These are phyloP conservation scores for Pachymerium ferrugineum DNA, from an alignment of 2,888 invertebrate species.

Conservation along the genomic window DNA sequence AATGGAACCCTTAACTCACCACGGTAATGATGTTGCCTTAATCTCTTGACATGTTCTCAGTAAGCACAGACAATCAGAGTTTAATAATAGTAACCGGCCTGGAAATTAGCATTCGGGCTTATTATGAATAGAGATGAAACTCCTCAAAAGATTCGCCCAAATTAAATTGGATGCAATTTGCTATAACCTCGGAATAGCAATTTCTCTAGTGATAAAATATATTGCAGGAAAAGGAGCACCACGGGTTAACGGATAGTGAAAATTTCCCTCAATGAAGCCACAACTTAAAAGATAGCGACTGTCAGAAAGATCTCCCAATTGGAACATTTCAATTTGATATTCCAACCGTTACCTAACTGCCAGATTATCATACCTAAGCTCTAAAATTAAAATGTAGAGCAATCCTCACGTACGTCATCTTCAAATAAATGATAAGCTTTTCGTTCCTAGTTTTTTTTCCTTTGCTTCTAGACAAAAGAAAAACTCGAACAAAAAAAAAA, in stretches of 20 bases:
- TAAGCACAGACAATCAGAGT: conserved; percentile 27
- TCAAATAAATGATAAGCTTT: too few species aligned
- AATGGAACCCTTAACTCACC: conserved; percentile 22
- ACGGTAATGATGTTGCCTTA: conserved; percentile 23
- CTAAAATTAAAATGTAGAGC: background rate
- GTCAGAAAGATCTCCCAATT: conserved; percentile 24
- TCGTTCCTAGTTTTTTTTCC: background rate
- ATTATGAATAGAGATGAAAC: conserved; percentile 25
- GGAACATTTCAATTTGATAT: conserved; percentile 25
- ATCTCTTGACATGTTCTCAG: conserved; percentile 22
- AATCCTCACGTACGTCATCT: background rate
- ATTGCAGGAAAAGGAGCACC: conserved; percentile 21
- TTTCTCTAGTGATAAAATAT: conserved; percentile 6
- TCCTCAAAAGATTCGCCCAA: conserved; percentile 22
- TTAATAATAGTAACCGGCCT: conserved; percentile 24
- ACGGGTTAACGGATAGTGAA: conserved; percentile 19
- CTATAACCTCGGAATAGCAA: conserved; percentile 10
- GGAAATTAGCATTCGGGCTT: conserved; percentile 20
- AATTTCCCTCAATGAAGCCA: conserved; percentile 22
- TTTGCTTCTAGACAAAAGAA: background rate
- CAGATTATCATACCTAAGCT: background rate
- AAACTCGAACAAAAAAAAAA: too few species aligned
- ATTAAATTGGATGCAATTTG: conserved; percentile 27
- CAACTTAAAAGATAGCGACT: conserved; percentile 27
- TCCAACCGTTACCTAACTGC: background rate